phyloP scores from a whole-genome alignment of 2,113 vertebrate species.

The Entomyzon cyanotis region DNA sequence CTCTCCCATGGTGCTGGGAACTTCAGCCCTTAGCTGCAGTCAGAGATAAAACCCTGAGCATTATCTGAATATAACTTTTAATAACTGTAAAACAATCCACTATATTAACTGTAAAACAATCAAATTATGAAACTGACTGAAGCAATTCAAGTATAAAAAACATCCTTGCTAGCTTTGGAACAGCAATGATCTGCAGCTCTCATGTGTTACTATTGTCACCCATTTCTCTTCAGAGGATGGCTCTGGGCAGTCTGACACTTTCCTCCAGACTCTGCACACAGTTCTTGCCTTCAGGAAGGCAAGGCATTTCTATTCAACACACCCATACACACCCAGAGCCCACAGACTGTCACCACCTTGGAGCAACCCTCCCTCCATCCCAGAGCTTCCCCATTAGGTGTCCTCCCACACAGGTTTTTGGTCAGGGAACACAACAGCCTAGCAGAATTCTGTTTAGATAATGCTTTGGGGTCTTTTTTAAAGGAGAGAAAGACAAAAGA shows the following conservation, averaged over 20 bases:
- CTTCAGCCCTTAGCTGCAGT: background rate
- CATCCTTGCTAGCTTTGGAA: background rate
- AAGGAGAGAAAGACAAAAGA: background rate
- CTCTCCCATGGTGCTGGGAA: accelerated
- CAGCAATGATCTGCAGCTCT: background rate
- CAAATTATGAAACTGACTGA: background rate
- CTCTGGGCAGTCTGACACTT: background rate
- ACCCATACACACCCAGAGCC: accelerated
- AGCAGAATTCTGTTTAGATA: background rate
- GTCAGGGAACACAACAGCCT: background rate
- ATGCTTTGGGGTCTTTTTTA: background rate
- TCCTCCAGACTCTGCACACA: background rate
- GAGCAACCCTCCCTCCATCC: background rate
- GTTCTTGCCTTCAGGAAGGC: background rate
- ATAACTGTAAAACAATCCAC: background rate
- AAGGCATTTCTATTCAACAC: accelerated
- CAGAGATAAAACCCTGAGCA: background rate
- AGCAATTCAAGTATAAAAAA: background rate
- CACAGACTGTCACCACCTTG: background rate
- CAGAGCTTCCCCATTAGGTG: background rate
- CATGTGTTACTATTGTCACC: background rate
- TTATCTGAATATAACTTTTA: background rate
- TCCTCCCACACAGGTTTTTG: accelerated
- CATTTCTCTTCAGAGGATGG: background rate
- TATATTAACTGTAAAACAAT: background rate